These are phyloP conservation scores for Agelas oroides DNA, from an alignment of 37 sponge, comb jelly and placozoan genomes.

Conservation along the genomic window DNA sequence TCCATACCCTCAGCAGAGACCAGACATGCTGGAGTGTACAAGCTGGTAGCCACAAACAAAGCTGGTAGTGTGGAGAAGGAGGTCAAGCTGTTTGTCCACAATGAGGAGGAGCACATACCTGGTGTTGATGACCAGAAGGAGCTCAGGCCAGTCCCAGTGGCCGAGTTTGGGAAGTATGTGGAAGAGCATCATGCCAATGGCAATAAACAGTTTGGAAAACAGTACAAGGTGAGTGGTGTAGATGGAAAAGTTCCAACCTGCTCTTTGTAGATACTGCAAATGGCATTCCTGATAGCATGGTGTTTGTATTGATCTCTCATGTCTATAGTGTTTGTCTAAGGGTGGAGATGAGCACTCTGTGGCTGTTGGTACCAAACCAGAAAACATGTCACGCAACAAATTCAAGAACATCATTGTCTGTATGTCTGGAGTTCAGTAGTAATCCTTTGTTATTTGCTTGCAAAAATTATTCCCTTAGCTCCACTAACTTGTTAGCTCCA, in stretches of 20 bases:
- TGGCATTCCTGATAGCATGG: no score
- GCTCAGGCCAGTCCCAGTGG: constrained; percentile 23
- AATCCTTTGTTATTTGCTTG: no score
- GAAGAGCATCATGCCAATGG: constrained; percentile 34
- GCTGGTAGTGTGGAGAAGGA: constrained; percentile 16
- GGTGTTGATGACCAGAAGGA: no score
- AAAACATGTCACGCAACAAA: constrained; percentile 31
- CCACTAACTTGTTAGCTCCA: no score
- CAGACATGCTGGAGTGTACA: constrained; percentile 44
- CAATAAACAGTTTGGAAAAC: constrained; percentile 39
- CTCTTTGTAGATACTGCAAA: no score
- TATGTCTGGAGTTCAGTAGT: constrained; percentile 15
- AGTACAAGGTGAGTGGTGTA: constrained; percentile 35
- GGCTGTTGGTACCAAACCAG: background rate
- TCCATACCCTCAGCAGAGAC: constrained; percentile 33
- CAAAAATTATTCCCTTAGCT: no score
- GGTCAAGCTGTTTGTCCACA: background rate
- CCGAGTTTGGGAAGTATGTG: constrained; percentile 51
- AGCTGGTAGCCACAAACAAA: constrained; percentile 28
- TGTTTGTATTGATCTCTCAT: no score
- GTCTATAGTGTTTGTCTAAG: constrained; percentile 9
- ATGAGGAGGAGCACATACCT: no score
- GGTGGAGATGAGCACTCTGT: background rate
- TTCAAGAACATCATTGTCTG: constrained; percentile 62
- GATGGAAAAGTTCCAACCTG: no score